A percentile compares a stretch with the other conserved stretches of the same genome.
Evolutionary conservation across 2,797 vertebrate genomes (phyloP).

Genomic region (Stomatorhinus walkeri): DNA sequence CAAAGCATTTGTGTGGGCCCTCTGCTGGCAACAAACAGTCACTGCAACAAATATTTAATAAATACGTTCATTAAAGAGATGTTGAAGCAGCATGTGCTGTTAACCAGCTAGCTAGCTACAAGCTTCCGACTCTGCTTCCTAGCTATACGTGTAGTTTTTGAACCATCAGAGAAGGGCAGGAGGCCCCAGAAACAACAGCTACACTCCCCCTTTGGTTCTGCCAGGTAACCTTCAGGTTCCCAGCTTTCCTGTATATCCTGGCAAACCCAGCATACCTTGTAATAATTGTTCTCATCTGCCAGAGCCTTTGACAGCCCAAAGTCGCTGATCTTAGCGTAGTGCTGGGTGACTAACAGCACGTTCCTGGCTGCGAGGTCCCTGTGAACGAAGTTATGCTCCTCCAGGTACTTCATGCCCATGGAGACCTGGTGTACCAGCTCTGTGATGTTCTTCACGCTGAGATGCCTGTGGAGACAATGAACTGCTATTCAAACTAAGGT

Average conservation of each 20-base stretch:
- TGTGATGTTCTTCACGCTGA: slow-evolving; percentile 79
- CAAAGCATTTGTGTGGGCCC: background rate
- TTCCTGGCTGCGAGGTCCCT: slow-evolving; percentile 92
- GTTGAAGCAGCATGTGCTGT: background rate
- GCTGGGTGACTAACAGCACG: slow-evolving; percentile 89
- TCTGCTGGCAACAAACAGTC: background rate
- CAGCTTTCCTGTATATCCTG: background rate
- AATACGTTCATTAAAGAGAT: background rate
- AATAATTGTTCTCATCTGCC: slow-evolving; percentile 77
- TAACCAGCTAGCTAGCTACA: background rate
- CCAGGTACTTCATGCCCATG: slow-evolving; percentile 96
- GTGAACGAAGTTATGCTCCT: slow-evolving; percentile 91
- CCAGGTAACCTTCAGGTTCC: background rate
- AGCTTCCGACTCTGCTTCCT: background rate
- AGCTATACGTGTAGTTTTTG: background rate
- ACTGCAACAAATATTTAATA: background rate
- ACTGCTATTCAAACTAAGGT: background rate
- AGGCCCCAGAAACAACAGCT: background rate
- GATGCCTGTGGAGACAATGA: slow-evolving; percentile 57
- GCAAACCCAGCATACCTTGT: slow-evolving; percentile 56
- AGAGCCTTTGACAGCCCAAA: slow-evolving; percentile 95
- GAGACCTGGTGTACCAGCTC: slow-evolving; percentile 93
- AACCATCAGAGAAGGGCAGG: background rate
- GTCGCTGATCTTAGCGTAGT: slow-evolving; percentile 98
- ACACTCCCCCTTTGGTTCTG: background rate